Percentiles rank a stretch among this genome's conserved stretches.
Conservation (phyloP, 1,140 invertebrate genomes). For the Zaprionus gabonicus region DNA sequence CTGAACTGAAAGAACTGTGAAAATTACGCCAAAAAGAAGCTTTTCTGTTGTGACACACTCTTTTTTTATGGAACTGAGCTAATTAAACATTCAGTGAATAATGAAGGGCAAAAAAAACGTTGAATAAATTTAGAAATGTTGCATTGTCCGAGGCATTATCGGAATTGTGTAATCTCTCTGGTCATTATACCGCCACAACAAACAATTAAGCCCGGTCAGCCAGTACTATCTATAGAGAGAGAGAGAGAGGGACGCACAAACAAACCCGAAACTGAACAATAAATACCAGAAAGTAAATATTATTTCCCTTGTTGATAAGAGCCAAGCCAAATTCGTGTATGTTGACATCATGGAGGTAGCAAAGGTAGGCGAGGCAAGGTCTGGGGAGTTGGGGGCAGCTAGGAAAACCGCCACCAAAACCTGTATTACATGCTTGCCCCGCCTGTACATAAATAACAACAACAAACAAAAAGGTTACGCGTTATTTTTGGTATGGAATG, state of each 20-base stretch:
- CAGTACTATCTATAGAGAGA: neutral
- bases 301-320: conserved; percentile 57
- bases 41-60: too few relatives aligned
- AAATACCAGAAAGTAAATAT: conserved; percentile 63
- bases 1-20: too few relatives aligned
- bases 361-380: neutral
- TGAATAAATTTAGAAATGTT: neutral
- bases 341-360: conserved; percentile 62
- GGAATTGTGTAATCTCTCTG: conserved; percentile 12
- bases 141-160: conserved; percentile 1
- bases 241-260: neutral
- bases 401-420: conserved; percentile 25
- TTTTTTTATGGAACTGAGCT: neutral
- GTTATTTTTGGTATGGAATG: conserved; percentile 45
- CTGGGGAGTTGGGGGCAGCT: neutral
- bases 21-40: conserved; percentile 18
- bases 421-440: conserved; percentile 55
- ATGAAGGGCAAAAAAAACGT: neutral
- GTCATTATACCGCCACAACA: conserved; percentile 13
- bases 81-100: conserved; percentile 1
- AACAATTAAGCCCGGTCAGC: neutral
- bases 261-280: conserved; percentile 23
- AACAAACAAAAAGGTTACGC: conserved; percentile 8
- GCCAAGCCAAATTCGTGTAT: conserved; percentile 40
- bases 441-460: conserved; percentile 4